Percentiles rank a stretch among this genome's conserved stretches.
Evolutionary conservation across 2,797 vertebrate genomes (phyloP).

Genomic region (Aphelocoma californica): DNA sequence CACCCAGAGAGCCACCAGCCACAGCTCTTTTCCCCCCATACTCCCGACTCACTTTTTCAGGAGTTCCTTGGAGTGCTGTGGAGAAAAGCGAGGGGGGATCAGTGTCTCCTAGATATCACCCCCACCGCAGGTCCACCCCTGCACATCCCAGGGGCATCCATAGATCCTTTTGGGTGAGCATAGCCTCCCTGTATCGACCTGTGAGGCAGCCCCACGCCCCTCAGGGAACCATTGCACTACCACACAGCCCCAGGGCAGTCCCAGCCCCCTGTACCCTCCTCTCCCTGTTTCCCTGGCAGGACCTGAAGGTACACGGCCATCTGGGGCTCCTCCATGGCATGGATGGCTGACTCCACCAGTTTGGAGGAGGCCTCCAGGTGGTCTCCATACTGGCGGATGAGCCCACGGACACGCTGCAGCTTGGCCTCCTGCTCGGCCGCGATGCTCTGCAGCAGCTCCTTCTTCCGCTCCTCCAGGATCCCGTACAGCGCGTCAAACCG

Average conservation of each 20-base stretch:
- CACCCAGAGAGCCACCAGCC: background rate
- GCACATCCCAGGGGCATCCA: background rate
- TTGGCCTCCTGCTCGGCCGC: constrained; percentile 82
- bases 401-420: constrained; percentile 77
- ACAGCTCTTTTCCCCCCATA: background rate
- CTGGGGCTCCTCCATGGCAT: constrained; percentile 88
- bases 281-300: fast-evolving
- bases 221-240: fast-evolving
- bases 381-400: constrained; percentile 82
- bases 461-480: constrained; percentile 87
- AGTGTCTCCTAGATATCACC: background rate
- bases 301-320: constrained; percentile 88
- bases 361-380: constrained; percentile 84
- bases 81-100: background rate
- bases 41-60: constrained; percentile 85
- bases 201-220: background rate
- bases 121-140: background rate
- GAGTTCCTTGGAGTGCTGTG: constrained; percentile 84
- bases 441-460: constrained; percentile 82
- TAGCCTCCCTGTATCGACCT: background rate
- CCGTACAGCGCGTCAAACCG: constrained; percentile 79
- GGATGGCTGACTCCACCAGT: constrained; percentile 87
- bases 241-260: background rate
- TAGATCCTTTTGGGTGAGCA: background rate
- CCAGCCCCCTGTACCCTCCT: background rate